phyloP scores from a whole-genome alignment of 1,140 invertebrate genomes.

The Drosophila yakuba region DNA sequence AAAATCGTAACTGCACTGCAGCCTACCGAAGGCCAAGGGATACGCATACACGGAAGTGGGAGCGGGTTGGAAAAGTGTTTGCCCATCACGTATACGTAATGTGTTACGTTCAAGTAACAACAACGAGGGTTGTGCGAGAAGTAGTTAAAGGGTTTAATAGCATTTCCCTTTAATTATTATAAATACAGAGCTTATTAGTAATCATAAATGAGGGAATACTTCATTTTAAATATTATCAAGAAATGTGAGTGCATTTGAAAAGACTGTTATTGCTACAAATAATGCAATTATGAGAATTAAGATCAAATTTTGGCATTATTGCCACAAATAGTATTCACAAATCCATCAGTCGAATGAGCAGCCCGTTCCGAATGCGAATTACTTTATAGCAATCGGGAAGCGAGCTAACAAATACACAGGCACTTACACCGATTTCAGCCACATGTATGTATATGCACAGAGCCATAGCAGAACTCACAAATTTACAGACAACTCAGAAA shows the following conservation, averaged over 20 bases:
- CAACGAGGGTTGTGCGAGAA: slow-evolving; percentile 5
- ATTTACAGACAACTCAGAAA: slow-evolving; percentile 57
- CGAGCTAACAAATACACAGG: slow-evolving; percentile 2
- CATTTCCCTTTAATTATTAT: background rate
- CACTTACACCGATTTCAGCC: slow-evolving; percentile 37
- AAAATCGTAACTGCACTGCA: slow-evolving; percentile 64
- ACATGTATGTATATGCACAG: slow-evolving; percentile 19
- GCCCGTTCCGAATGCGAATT: slow-evolving; percentile 40
- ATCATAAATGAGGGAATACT: no score
- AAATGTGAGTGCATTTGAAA: no score
- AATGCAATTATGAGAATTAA: slow-evolving; percentile 13
- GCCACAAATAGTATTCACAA: slow-evolving; percentile 5
- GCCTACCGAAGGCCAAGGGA: slow-evolving; percentile 14
- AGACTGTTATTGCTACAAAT: no score
- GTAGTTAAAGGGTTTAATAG: background rate
- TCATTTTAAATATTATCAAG: no score
- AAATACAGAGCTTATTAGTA: no score
- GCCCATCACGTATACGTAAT: slow-evolving; percentile 47
- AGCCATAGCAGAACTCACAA: slow-evolving; percentile 43
- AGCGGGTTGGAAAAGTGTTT: slow-evolving; percentile 28
- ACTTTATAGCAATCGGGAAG: slow-evolving; percentile 32
- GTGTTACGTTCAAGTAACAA: slow-evolving; percentile 45
- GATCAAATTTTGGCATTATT: background rate
- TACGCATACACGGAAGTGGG: slow-evolving; percentile 19
- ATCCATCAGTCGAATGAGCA: slow-evolving; percentile 28